Percentiles rank a stretch among this genome's conserved stretches.
Evolutionary conservation across 2,888 invertebrate genomes (phyloP).

Genomic region (Melanostoma scalare): DNA sequence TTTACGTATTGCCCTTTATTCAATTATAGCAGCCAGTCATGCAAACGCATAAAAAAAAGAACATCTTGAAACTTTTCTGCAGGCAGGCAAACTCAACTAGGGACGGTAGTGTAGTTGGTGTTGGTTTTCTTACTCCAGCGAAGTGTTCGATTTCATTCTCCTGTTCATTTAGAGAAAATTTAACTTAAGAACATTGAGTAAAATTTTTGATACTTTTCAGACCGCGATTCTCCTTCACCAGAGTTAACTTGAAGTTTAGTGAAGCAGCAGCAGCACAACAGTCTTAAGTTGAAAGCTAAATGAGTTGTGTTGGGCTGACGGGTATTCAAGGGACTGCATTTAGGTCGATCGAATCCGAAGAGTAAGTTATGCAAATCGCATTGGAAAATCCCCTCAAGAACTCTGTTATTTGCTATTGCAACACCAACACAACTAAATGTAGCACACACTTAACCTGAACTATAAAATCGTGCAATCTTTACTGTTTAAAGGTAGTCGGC

Average conservation of each 20-base stretch:
- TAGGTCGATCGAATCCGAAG: constrained; percentile 43
- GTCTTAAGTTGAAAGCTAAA: not conserved
- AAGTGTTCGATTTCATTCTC: too few relatives aligned
- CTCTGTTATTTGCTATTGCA: constrained; percentile 52
- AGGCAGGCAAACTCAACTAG: too few relatives aligned
- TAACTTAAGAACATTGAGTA: not conserved
- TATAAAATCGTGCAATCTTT: constrained; percentile 54
- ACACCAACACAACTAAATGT: constrained; percentile 23
- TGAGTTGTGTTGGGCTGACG: constrained; percentile 3
- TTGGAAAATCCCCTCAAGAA: constrained; percentile 48
- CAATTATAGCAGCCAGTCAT: too few relatives aligned
- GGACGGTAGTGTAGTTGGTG: too few relatives aligned
- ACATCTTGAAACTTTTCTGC: too few relatives aligned
- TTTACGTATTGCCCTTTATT: too few relatives aligned
- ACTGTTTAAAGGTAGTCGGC: constrained; percentile 50
- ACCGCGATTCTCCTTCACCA: not conserved
- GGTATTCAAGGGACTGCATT: constrained; percentile 35
- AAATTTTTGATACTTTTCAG: constrained; percentile 1
- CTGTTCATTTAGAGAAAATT: too few relatives aligned
- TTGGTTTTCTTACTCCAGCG: too few relatives aligned
- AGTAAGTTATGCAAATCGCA: constrained; percentile 61
- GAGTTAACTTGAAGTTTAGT: not conserved
- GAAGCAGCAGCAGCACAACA: not conserved
- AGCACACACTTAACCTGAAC: constrained; percentile 43
- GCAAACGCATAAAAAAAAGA: too few relatives aligned